Conservation (phyloP, 2,888 invertebrate species). For the Calameuta idolon region DNA sequence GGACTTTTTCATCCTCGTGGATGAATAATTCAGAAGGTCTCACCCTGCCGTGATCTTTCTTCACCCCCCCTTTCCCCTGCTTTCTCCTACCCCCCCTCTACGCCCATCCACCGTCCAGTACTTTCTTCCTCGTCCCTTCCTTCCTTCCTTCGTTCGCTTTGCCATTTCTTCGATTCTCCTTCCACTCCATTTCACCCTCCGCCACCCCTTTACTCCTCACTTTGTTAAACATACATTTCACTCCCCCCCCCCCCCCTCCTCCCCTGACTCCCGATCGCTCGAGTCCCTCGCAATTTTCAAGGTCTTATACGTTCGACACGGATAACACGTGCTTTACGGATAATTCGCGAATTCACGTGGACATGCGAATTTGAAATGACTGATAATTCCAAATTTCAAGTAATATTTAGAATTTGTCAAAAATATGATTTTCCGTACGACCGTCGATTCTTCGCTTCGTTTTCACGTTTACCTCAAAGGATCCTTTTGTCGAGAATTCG, state of each 20-base stretch:
- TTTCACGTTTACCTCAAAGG: not conserved
- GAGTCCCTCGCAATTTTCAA: not conserved
- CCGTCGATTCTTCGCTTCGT: not conserved
- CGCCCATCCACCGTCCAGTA: not conserved
- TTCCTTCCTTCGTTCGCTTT: constrained; percentile 17
- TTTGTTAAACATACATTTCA: constrained; percentile 31
- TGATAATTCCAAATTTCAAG: not conserved
- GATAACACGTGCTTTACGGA: no score
- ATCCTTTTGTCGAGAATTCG: not conserved
- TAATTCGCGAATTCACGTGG: no score
- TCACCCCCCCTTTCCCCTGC: not conserved
- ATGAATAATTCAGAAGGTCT: constrained; percentile 34
- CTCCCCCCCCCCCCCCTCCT: no score
- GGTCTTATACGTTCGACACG: not conserved
- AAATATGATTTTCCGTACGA: not conserved
- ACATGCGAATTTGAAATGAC: no score
- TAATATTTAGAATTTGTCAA: not conserved
- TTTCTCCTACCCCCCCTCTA: not conserved
- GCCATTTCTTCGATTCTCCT: constrained; percentile 21
- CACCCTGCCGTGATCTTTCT: constrained; percentile 13
- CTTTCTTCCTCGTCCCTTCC: constrained; percentile 13
- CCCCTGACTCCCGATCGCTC: not conserved
- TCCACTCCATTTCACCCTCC: constrained; percentile 26
- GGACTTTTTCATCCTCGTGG: constrained; percentile 22
- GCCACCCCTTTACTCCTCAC: constrained; percentile 28